These are phyloP conservation scores for Thereva unica DNA, from an alignment of 2,888 invertebrate genomes.

Conservation along the genomic window DNA sequence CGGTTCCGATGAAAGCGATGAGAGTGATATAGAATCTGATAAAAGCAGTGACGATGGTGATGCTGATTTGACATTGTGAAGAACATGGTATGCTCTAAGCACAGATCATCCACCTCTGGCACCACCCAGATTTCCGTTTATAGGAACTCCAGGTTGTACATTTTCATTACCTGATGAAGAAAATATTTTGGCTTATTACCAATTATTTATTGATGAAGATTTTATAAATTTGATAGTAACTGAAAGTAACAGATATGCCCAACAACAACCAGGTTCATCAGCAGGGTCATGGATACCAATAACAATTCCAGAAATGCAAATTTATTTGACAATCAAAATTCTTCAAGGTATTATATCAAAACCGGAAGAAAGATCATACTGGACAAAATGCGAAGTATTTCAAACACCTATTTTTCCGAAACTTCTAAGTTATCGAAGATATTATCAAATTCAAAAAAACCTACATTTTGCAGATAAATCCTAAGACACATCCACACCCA, in stretches of 20 bases:
- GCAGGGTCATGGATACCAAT: not conserved
- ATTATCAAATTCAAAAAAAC: slow-evolving; percentile 9
- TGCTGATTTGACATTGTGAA: not conserved
- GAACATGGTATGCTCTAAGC: not conserved
- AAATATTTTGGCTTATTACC: not conserved
- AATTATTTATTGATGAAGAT: not conserved
- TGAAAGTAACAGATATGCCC: not conserved
- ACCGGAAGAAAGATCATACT: slow-evolving; percentile 3
- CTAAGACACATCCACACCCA: slow-evolving; percentile 32
- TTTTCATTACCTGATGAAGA: not conserved
- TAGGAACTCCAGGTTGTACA: not conserved
- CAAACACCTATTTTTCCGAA: slow-evolving; percentile 19
- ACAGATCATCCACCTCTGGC: not conserved
- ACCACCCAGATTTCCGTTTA: not conserved
- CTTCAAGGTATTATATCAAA: not conserved
- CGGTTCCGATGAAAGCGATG: not conserved
- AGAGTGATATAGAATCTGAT: not conserved
- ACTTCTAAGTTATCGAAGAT: slow-evolving; percentile 8
- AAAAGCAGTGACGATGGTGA: not conserved
- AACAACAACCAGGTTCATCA: not conserved
- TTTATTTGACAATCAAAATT: not conserved
- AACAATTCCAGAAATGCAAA: not conserved
- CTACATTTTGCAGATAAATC: slow-evolving; percentile 6
- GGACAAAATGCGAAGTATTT: slow-evolving; percentile 1
- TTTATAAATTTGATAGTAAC: not conserved